Conservation (phyloP, 2,113 vertebrate genomes). For the Piprites chloris region DNA sequence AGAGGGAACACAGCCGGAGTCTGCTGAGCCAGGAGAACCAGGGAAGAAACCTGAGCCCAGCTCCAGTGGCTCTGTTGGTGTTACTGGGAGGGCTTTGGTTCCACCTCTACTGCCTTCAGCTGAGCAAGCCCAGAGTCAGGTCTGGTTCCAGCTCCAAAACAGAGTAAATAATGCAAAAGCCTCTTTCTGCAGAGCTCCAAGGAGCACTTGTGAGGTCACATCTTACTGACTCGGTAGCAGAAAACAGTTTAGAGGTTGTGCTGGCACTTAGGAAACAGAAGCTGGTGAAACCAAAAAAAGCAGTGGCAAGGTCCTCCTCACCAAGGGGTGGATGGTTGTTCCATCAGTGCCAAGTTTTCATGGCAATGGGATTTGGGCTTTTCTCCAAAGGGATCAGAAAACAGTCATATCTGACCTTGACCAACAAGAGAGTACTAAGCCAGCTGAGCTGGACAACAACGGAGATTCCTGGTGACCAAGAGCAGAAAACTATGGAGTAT, state of each 20-base stretch:
- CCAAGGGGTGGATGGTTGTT: neutral
- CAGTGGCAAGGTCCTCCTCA: neutral
- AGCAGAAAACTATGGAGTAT: neutral
- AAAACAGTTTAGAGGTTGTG: neutral
- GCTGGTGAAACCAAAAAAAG: neutral
- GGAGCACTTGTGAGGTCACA: neutral
- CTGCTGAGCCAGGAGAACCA: neutral
- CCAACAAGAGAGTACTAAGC: neutral
- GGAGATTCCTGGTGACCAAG: neutral
- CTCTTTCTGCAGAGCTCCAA: neutral
- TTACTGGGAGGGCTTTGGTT: neutral
- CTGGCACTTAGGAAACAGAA: neutral
- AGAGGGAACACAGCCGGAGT: neutral
- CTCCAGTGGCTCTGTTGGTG: neutral
- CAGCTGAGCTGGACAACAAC: neutral
- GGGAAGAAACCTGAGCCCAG: neutral
- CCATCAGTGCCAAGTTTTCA: neutral
- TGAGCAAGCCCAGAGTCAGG: neutral
- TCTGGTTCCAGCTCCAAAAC: neutral
- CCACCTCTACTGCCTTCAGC: neutral
- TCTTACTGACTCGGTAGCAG: neutral
- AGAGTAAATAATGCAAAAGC: conserved; percentile 38
- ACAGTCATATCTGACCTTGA: neutral
- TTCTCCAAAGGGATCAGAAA: neutral
- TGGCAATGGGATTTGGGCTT: neutral